Base-by-base conservation (phyloP, 2,888 invertebrate species). In the Ochropleura leucogaster region DNA sequence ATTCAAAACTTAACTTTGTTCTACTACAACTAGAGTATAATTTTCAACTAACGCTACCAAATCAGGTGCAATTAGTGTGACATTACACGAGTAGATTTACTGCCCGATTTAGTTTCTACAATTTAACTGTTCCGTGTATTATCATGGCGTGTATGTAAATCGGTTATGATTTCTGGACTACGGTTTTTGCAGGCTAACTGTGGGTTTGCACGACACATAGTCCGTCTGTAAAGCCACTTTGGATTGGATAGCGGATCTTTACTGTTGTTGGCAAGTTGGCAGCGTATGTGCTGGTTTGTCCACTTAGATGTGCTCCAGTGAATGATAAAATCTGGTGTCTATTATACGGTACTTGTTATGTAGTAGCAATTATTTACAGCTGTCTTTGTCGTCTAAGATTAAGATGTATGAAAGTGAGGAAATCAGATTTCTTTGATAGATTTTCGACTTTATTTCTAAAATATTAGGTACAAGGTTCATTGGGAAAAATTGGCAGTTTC, bases 281-380 rank as follows among this genome's bases (percentile, higher is more conserved):
- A 62, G 53, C 30, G 59, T 62, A 71, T 51, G 20, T 60, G 53
- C 80, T 70, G 46, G 60, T 72, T 83, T 68, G 57, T 46, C 72
- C 65, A 75, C 49, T 81, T 83, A 84, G 80, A 67, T 68, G 63
- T 68, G 82, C 84, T 82, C 82, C 72, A 77, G 68, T 84, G 81
- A 84, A 72, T 82, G 68, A 77, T 77, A 44, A 72, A 84, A 82
- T 77, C 53, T 69, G 64, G 64, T 49, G 72, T 64, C 76, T 72
- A 53, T 70, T 78, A 68, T 77, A 77, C 77, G 68, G 82, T 70
- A 72, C 67, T 64, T 46, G 67, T 70, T 72, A 80, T 59, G 60
- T 44, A 46, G 55, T 14, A 51, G 60, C 77, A 68, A 76, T 83
- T 83, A 74, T 62, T 59, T 74, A 64, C 69, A 72, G 67, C 68